These are phyloP conservation scores for Drosophila prolongata DNA, from an alignment of 2,888 invertebrate species.

Conservation along the genomic window DNA sequence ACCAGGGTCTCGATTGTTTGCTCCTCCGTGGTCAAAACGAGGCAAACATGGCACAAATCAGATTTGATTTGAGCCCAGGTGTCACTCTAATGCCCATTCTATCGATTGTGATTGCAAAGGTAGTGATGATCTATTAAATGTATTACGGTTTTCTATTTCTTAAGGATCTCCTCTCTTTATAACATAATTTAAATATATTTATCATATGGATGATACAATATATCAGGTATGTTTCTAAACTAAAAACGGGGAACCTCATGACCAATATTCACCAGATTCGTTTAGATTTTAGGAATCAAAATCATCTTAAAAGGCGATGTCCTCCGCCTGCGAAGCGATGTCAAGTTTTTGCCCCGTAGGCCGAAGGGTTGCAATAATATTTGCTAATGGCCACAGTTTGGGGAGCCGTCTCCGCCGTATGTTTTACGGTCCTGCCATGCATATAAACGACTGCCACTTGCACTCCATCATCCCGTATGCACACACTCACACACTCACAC, in stretches of 20 bases:
- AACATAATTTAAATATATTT: too few species aligned
- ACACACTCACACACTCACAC: slow-evolving; percentile 10
- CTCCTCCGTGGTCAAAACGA: slow-evolving; percentile 20
- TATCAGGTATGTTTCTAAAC: too few species aligned
- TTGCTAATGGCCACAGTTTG: slow-evolving; percentile 57
- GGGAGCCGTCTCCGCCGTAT: slow-evolving; percentile 31
- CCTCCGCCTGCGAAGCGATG: background rate
- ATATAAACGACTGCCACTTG: slow-evolving; percentile 56
- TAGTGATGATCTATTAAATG: slow-evolving; percentile 11
- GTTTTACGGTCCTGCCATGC: slow-evolving; percentile 43
- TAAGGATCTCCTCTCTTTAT: too few species aligned
- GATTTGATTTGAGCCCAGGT: slow-evolving; percentile 48
- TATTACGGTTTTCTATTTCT: slow-evolving; percentile 2
- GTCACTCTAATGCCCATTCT: slow-evolving; percentile 23
- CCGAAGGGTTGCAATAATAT: slow-evolving; percentile 54
- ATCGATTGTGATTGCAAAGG: slow-evolving; percentile 7
- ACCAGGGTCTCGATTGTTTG: slow-evolving; percentile 33
- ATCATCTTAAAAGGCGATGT: background rate
- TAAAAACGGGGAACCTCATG: too few species aligned
- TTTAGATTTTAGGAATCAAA: background rate
- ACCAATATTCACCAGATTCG: background rate
- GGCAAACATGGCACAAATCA: slow-evolving; percentile 31
- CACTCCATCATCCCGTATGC: slow-evolving; percentile 56
- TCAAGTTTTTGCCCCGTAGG: background rate
- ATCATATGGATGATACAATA: too few species aligned